Percentiles rank a stretch among this genome's conserved stretches.
Conservation (phyloP, 2,888 invertebrate species). For the Cantharis flavilabris region DNA sequence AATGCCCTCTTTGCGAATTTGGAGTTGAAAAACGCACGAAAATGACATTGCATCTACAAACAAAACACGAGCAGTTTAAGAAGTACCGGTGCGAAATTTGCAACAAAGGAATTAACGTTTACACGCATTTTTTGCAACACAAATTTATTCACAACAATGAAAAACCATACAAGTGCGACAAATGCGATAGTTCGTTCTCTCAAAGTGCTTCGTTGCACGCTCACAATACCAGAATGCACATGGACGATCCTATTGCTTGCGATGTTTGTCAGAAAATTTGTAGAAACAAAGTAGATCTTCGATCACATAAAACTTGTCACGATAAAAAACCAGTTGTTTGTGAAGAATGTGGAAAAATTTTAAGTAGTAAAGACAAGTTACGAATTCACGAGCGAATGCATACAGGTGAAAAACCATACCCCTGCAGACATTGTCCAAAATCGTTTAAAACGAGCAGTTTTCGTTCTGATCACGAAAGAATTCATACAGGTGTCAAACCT, state of each 20-base stretch:
- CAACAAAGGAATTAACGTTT: not conserved
- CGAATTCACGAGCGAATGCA: not conserved
- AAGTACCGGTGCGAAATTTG: not conserved
- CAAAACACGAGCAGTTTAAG: not conserved
- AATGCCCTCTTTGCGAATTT: conserved; percentile 13
- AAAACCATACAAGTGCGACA: conserved; percentile 7
- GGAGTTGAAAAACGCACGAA: not conserved
- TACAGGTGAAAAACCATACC: not conserved
- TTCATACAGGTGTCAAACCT: conserved; percentile 10
- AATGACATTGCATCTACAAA: not conserved
- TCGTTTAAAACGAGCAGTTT: not conserved
- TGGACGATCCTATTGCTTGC: not conserved
- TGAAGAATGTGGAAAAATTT: not conserved
- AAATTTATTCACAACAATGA: not conserved
- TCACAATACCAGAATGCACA: not conserved
- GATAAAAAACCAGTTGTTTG: not conserved
- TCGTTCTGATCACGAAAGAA: not conserved
- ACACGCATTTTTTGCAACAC: not conserved
- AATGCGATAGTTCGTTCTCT: not conserved
- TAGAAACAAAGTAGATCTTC: not conserved
- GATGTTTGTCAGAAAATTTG: not conserved
- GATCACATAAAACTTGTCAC: not conserved
- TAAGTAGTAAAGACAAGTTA: not conserved
- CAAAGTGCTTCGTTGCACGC: not conserved
- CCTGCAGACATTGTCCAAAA: not conserved